Evolutionary conservation across 1,140 invertebrate species (phyloP).

Genomic region (Drosophila pruinosa): DNA sequence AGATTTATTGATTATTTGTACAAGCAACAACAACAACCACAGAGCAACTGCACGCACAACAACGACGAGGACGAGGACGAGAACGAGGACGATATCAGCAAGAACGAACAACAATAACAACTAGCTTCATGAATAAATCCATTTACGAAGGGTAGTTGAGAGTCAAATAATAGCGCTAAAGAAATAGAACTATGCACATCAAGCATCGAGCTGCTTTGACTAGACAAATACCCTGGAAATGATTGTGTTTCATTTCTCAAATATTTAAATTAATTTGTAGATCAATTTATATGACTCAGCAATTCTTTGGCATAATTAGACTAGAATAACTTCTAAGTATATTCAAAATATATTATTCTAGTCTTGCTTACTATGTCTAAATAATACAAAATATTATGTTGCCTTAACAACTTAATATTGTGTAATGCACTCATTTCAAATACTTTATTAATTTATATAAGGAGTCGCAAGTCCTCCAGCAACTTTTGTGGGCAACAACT

Average conservation of each 20-base stretch:
- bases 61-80: constrained; percentile 9
- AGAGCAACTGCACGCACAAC: constrained; percentile 17
- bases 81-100: constrained; percentile 5
- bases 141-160: constrained; percentile 47
- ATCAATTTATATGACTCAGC: too few relatives aligned
- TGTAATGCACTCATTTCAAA: too few relatives aligned
- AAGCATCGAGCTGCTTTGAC: background rate
- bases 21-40: constrained; percentile 43
- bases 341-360: too few relatives aligned
- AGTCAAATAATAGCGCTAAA: constrained; percentile 46
- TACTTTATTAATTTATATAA: too few relatives aligned
- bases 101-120: constrained; percentile 18
- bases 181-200: constrained; percentile 6
- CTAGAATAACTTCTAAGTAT: too few relatives aligned
- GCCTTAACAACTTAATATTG: too few relatives aligned
- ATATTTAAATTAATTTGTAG: too few relatives aligned
- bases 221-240: constrained; percentile 10
- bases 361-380: too few relatives aligned
- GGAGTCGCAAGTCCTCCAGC: too few relatives aligned
- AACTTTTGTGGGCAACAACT: background rate
- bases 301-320: too few relatives aligned
- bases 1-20: constrained; percentile 82
- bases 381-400: too few relatives aligned
- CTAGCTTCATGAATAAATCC: constrained; percentile 42
- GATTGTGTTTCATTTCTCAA: too few relatives aligned